phyloP scores from a whole-genome alignment of 2,888 invertebrate species.

The Megalurothrips usitatus region DNA sequence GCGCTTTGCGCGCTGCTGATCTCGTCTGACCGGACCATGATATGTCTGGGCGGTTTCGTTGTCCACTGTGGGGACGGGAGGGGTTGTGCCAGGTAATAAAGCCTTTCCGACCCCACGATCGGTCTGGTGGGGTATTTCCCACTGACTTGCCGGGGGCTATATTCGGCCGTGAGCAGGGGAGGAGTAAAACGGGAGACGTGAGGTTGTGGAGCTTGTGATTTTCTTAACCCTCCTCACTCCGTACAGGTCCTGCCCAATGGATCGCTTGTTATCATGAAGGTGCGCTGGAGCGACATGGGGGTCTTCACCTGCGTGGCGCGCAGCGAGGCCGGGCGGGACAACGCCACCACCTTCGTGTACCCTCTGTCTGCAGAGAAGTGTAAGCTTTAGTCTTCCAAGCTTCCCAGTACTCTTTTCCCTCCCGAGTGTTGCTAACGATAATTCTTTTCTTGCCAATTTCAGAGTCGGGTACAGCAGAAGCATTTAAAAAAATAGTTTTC shows the following conservation, averaged over 20 bases:
- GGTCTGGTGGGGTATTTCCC: too few species aligned
- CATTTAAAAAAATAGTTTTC: neutral
- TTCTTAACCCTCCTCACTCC: too few species aligned
- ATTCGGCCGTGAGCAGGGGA: too few species aligned
- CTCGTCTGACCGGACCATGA: too few species aligned
- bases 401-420: neutral
- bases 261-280: conserved; percentile 64
- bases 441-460: neutral
- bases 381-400: neutral
- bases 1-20: too few species aligned
- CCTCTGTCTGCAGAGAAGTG: conserved; percentile 49
- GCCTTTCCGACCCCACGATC: too few species aligned
- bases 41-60: too few species aligned
- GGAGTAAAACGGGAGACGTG: too few species aligned
- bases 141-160: too few species aligned
- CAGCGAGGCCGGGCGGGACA: conserved; percentile 60
- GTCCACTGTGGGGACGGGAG: too few species aligned
- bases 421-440: neutral
- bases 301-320: conserved; percentile 70
- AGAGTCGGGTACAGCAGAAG: neutral
- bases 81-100: too few species aligned
- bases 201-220: too few species aligned
- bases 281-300: conserved; percentile 80
- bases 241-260: conserved; percentile 67
- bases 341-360: conserved; percentile 67